A percentile compares a stretch with the other conserved stretches of the same genome.
Conservation (phyloP, 1,140 invertebrate genomes). For the Pseudachorutes palmiensis region DNA sequence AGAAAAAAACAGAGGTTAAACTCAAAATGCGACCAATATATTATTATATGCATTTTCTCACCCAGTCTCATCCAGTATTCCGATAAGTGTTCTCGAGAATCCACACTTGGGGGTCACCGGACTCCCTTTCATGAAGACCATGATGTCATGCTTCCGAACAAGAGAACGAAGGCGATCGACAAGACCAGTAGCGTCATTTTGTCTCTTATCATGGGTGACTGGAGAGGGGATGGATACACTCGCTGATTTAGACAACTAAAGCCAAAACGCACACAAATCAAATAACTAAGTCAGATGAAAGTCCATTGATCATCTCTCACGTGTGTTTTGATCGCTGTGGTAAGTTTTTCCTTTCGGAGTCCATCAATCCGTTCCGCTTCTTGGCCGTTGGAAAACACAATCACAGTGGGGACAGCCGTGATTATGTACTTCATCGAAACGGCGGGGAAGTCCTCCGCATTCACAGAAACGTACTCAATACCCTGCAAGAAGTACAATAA, state of each 20-base stretch:
- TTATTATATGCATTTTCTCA: conserved; percentile 26
- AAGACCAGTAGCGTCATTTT: too few species aligned
- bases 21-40: background rate
- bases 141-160: conserved; percentile 72
- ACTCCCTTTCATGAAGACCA: conserved; percentile 64
- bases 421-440: conserved; percentile 61
- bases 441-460: background rate
- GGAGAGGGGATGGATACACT: background rate
- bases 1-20: background rate
- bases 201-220: background rate
- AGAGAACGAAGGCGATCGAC: conserved; percentile 62
- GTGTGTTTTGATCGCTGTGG: conserved; percentile 61
- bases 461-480: background rate
- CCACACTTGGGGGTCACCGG: conserved; percentile 74
- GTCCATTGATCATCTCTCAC: conserved; percentile 27
- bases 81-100: conserved; percentile 52
- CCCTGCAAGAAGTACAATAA: background rate
- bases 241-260: background rate
- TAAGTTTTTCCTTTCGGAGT: conserved; percentile 69
- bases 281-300: background rate
- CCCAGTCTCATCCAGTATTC: conserved; percentile 48
- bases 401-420: conserved; percentile 73
- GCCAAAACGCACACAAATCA: background rate
- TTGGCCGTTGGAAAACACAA: conserved; percentile 60
- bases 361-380: conserved; percentile 75